Evolutionary conservation across 2,113 vertebrate species (phyloP).

Genomic region (Stictonetta naevosa): DNA sequence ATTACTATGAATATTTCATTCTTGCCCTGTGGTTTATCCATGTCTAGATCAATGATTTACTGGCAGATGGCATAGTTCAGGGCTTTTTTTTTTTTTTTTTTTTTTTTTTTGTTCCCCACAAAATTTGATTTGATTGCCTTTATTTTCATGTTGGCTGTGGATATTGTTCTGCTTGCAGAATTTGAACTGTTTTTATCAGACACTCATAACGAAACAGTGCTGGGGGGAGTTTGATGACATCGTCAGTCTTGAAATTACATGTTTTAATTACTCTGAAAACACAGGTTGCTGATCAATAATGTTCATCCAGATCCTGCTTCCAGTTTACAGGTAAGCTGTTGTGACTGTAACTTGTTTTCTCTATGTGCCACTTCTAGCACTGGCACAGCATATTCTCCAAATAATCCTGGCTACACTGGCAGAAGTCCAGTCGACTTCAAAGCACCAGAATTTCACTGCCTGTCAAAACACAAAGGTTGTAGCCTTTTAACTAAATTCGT

Average conservation of each 20-base stretch:
- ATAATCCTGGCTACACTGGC: not conserved
- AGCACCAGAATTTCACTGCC: not conserved
- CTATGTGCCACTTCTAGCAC: not conserved
- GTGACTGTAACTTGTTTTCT: not conserved
- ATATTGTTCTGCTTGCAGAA: not conserved
- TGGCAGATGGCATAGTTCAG: slow-evolving; percentile 58
- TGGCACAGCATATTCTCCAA: not conserved
- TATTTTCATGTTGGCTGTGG: not conserved
- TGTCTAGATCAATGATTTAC: slow-evolving; percentile 45
- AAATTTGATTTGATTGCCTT: not conserved
- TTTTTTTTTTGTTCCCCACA: not conserved
- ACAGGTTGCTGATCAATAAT: not conserved
- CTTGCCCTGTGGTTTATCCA: slow-evolving; percentile 30
- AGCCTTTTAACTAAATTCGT: not conserved
- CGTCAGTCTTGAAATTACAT: not conserved
- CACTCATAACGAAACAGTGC: not conserved
- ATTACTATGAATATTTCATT: slow-evolving; percentile 68
- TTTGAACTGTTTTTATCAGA: not conserved
- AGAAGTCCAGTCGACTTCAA: slow-evolving; percentile 23
- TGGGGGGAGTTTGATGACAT: not conserved
- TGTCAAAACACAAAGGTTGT: slow-evolving; percentile 37
- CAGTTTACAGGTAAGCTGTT: not conserved
- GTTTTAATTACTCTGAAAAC: slow-evolving; percentile 13
- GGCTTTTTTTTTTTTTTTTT: not conserved
- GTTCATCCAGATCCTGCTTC: not conserved